These are phyloP conservation scores for Malacoctenus gilli DNA, from an alignment of 2,797 vertebrate genomes.

Conservation along the genomic window DNA sequence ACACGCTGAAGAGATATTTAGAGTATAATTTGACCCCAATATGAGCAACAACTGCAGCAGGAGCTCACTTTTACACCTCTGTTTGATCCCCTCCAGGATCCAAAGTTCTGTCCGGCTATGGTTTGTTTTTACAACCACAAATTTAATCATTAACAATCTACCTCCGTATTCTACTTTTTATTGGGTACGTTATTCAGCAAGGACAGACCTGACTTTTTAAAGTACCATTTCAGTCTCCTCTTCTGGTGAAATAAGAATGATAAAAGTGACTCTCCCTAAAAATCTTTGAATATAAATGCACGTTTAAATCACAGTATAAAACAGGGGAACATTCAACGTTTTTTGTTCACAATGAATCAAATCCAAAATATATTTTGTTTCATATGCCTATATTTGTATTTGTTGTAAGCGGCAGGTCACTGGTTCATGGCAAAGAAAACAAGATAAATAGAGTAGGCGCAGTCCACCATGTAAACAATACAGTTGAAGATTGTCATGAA, in stretches of 20 bases:
- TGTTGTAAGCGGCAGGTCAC: constrained; percentile 13
- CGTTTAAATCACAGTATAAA: neutral
- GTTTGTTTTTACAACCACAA: constrained; percentile 34
- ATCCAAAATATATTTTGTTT: neutral
- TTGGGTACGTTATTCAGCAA: too few species aligned
- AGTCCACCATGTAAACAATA: constrained; percentile 83
- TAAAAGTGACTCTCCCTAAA: too few species aligned
- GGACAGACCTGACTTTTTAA: too few species aligned
- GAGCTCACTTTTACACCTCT: constrained; percentile 1
- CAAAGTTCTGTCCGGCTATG: constrained; percentile 49
- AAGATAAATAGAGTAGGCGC: constrained; percentile 79
- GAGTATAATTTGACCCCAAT: constrained; percentile 15
- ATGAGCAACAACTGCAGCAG: neutral
- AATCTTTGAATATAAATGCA: too few species aligned
- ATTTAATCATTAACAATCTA: constrained; percentile 57
- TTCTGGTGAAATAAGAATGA: too few species aligned
- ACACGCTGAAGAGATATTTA: too few species aligned
- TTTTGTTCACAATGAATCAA: constrained; percentile 2
- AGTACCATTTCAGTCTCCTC: too few species aligned
- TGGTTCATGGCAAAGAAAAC: constrained; percentile 72
- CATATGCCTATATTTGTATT: constrained; percentile 1
- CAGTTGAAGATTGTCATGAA: constrained; percentile 86
- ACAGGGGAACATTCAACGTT: neutral
- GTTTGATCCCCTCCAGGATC: constrained; percentile 37
- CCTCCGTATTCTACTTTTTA: neutral